Percentiles rank a stretch among this genome's conserved stretches.
phyloP scores from a whole-genome alignment of 2,888 invertebrate genomes.

The Sialis lutaria region DNA sequence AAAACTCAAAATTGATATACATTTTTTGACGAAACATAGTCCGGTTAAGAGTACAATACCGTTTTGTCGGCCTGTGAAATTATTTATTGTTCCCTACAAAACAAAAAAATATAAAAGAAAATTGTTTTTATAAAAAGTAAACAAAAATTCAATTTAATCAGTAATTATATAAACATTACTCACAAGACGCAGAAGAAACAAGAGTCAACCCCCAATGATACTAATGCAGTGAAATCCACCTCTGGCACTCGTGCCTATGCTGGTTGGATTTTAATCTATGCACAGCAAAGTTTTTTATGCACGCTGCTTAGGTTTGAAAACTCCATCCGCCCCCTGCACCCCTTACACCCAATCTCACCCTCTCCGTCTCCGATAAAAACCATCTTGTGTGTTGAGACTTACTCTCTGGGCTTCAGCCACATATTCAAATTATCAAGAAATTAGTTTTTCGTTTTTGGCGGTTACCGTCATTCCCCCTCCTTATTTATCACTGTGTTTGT shows the following conservation, averaged over 20 bases:
- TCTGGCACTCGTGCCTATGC: constrained; percentile 10
- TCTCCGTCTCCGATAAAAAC: constrained; percentile 26
- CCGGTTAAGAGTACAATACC: no score
- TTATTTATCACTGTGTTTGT: not conserved
- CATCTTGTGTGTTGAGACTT: constrained; percentile 31
- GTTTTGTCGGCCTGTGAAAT: no score
- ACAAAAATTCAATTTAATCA: no score
- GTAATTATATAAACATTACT: no score
- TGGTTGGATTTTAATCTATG: constrained; percentile 25
- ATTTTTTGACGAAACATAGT: no score
- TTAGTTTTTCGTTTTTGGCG: constrained; percentile 26
- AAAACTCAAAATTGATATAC: no score
- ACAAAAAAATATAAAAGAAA: no score
- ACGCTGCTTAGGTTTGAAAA: not conserved
- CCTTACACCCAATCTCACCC: constrained; percentile 17
- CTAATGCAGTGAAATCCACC: no score
- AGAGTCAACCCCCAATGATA: no score
- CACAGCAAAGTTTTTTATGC: constrained; percentile 24
- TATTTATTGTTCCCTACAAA: no score
- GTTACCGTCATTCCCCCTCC: not conserved
- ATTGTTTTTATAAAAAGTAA: no score
- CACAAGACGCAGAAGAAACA: no score
- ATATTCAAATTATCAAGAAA: constrained; percentile 33
- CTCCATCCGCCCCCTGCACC: not conserved
- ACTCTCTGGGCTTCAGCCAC: constrained; percentile 23